phyloP scores from a whole-genome alignment of 2,797 vertebrate species.

The Nyctibius grandis region DNA sequence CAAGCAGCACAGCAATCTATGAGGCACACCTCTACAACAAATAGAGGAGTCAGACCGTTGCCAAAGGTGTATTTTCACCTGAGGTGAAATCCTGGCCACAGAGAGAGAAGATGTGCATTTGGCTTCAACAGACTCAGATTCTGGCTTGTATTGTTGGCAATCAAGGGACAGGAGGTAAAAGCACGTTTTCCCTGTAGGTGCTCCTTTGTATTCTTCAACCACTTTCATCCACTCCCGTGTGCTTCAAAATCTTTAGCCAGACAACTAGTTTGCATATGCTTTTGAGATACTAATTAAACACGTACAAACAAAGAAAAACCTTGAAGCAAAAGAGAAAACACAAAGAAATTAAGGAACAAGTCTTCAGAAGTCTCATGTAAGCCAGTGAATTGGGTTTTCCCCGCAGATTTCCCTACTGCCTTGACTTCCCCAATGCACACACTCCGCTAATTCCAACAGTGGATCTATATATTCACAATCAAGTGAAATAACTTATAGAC shows the following conservation, averaged over 20 bases:
- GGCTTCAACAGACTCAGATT: not conserved
- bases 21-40: not conserved
- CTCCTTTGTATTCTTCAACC: conserved; percentile 55
- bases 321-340: conserved; percentile 52
- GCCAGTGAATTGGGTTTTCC: conserved; percentile 57
- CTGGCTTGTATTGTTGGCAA: conserved; percentile 18
- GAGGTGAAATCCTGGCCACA: conserved; percentile 11
- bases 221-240: conserved; percentile 57
- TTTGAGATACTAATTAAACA: conserved; percentile 60
- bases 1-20: not conserved
- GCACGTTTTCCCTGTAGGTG: conserved; percentile 56
- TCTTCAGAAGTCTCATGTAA: conserved; percentile 49
- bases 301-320: conserved; percentile 52
- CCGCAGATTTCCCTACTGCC: conserved; percentile 47
- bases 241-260: conserved; percentile 39
- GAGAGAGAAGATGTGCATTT: not conserved
- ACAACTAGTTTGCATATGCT: conserved; percentile 44
- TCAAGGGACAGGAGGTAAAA: conserved; percentile 17
- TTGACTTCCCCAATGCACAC: conserved; percentile 56
- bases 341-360: conserved; percentile 63
- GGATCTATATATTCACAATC: not conserved
- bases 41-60: not conserved
- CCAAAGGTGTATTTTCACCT: not conserved
- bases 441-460: conserved; percentile 41
- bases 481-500: not conserved